Evolutionary conservation across 2,888 invertebrate genomes (phyloP).

Genomic region (Nipponacmea schrenckii): DNA sequence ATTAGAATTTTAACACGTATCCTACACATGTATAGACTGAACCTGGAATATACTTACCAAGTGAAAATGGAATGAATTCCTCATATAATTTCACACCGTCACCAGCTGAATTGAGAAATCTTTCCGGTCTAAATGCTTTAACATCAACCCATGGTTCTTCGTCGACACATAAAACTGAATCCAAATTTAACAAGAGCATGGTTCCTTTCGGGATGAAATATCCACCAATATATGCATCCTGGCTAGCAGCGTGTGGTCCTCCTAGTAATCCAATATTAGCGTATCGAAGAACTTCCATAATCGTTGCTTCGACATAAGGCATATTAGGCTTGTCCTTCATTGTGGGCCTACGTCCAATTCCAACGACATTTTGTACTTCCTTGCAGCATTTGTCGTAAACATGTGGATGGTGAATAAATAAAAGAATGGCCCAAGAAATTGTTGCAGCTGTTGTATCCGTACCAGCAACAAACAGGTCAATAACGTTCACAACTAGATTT

Average conservation of each 20-base stretch:
- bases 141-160: constrained; percentile 41
- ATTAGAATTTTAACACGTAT: too few species aligned
- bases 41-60: constrained; percentile 20
- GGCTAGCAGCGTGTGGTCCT: constrained; percentile 39
- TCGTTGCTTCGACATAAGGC: constrained; percentile 50
- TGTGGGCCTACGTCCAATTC: constrained; percentile 37
- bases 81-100: constrained; percentile 21
- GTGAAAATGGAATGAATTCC: constrained; percentile 37
- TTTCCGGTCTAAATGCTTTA: constrained; percentile 45
- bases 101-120: constrained; percentile 41
- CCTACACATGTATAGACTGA: too few species aligned
- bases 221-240: constrained; percentile 47
- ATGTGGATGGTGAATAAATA: constrained; percentile 82
- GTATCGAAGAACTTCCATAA: constrained; percentile 50
- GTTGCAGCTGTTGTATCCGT: constrained; percentile 84
- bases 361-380: constrained; percentile 60
- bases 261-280: constrained; percentile 45
- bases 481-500: constrained; percentile 30
- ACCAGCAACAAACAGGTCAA: constrained; percentile 50
- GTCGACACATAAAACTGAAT: constrained; percentile 43
- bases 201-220: constrained; percentile 56
- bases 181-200: constrained; percentile 41
- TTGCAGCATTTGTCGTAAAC: constrained; percentile 51
- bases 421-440: constrained; percentile 84
- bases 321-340: constrained; percentile 36